phyloP scores from a whole-genome alignment of 2,888 invertebrate species.

The Drosophila paracracens region DNA sequence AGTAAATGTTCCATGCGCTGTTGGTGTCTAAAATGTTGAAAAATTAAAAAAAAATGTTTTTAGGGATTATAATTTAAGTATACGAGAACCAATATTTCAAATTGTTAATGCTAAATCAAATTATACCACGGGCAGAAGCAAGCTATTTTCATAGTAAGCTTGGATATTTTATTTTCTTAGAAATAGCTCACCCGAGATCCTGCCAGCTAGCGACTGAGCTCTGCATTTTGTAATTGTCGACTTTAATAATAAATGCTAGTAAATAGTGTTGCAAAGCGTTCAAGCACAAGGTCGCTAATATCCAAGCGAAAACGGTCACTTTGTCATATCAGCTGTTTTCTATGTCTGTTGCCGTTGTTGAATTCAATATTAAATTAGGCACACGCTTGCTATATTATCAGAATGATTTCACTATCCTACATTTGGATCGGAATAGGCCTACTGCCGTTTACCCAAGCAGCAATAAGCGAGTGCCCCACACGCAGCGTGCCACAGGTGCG shows the following conservation, averaged over 20 bases:
- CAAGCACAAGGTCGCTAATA: not conserved
- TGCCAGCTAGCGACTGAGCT: conserved; percentile 29
- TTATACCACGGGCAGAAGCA: not conserved
- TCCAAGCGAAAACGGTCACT: conserved; percentile 29
- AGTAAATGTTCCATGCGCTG: conserved; percentile 56
- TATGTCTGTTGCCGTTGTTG: conserved; percentile 35
- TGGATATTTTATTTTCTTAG: not conserved
- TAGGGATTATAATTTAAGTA: not conserved
- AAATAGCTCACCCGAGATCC: conserved; percentile 31
- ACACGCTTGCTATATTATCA: conserved; percentile 9
- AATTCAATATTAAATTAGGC: conserved; percentile 54
- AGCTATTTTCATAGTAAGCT: not conserved
- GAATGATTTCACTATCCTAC: conserved; percentile 41
- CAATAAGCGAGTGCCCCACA: conserved; percentile 71
- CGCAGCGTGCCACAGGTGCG: conserved; percentile 67
- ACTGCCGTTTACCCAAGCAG: conserved; percentile 23
- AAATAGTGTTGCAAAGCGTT: conserved; percentile 38
- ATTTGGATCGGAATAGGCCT: conserved; percentile 38
- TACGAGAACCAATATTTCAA: not conserved
- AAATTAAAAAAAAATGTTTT: not conserved
- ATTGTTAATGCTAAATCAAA: not conserved
- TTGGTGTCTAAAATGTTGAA: not conserved
- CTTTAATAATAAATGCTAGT: not conserved
- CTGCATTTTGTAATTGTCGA: conserved; percentile 29
- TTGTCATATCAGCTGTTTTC: conserved; percentile 37